Evolutionary conservation across 1,140 invertebrate species (phyloP).

Genomic region (Arctopsyche grandis): DNA sequence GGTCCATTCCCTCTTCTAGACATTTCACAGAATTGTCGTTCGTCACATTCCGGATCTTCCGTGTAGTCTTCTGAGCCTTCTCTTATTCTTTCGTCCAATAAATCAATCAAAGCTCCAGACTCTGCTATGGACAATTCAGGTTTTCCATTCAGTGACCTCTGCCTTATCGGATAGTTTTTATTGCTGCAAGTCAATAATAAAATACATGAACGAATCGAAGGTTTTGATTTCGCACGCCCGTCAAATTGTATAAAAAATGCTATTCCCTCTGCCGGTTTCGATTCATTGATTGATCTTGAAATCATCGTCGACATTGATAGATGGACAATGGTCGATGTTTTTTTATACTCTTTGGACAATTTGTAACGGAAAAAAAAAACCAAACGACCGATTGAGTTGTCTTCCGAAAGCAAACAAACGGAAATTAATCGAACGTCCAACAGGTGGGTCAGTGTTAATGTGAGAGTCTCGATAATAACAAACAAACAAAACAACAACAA

Average conservation of each 20-base stretch:
- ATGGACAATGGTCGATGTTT: conserved; percentile 17
- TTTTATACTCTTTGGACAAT: not conserved
- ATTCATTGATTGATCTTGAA: not conserved
- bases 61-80: conserved; percentile 42
- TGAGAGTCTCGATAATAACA: not conserved
- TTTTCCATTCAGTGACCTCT: conserved; percentile 39
- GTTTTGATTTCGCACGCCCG: not conserved
- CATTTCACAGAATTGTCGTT: conserved; percentile 59
- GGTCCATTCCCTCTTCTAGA: conserved; percentile 41
- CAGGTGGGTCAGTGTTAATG: conserved; percentile 17
- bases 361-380: not conserved
- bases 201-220: not conserved
- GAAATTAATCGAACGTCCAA: conserved; percentile 21
- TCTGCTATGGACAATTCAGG: not conserved
- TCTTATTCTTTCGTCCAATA: conserved; percentile 16
- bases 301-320: conserved; percentile 8
- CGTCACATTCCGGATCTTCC: conserved; percentile 58
- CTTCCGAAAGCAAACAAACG: conserved; percentile 26
- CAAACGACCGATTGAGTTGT: conserved; percentile 27
- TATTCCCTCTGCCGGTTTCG: not conserved
- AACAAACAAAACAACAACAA: not conserved
- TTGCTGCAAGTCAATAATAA: conserved; percentile 42
- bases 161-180: conserved; percentile 48
- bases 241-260: not conserved
- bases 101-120: not conserved